phyloP scores from a whole-genome alignment of 2,113 vertebrate species.

The Eurypyga helias region DNA sequence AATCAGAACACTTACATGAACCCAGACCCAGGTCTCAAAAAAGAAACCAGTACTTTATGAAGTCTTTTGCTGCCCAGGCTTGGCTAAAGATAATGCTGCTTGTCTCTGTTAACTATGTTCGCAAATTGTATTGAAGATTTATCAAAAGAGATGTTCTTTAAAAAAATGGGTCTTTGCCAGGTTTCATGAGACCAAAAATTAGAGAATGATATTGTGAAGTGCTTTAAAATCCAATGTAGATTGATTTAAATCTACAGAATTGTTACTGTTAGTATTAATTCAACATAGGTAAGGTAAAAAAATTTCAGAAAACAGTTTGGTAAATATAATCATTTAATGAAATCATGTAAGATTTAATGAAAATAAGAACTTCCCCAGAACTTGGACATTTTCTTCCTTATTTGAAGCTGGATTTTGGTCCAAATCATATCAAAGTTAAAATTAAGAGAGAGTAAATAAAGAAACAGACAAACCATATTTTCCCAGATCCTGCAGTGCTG shows the following conservation, averaged over 20 bases:
- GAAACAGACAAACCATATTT: neutral
- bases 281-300: neutral
- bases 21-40: neutral
- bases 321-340: neutral
- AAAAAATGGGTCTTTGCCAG: too few relatives aligned
- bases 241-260: neutral
- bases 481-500: neutral
- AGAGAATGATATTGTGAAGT: neutral
- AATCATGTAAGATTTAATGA: neutral
- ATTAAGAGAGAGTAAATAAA: neutral
- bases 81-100: neutral
- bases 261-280: neutral
- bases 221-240: neutral
- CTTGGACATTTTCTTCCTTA: neutral
- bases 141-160: neutral
- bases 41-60: neutral
- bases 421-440: neutral
- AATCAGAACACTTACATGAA: neutral
- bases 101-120: neutral
- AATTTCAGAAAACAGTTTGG: neutral
- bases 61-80: neutral
- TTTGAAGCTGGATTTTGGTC: neutral
- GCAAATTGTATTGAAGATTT: neutral
- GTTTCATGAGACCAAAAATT: neutral
- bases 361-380: neutral